Evolutionary conservation across 2,797 vertebrate genomes (phyloP).

Genomic region (Arrhamphus sclerolepis): DNA sequence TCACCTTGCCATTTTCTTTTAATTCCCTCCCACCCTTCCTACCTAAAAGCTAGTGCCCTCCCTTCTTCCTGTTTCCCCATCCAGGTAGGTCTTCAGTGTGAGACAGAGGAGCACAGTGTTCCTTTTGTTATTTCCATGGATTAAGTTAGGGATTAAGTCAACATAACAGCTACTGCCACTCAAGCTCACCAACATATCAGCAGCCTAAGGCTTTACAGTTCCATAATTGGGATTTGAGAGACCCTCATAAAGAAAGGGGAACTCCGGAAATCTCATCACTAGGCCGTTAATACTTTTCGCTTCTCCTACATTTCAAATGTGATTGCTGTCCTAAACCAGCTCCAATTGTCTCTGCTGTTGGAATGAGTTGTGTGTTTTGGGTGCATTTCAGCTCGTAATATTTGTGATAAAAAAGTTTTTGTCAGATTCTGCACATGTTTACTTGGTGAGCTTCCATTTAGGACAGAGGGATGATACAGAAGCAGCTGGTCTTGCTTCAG

Average conservation of each 20-base stretch:
- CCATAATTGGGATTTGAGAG: constrained; percentile 48
- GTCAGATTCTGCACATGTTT: constrained; percentile 44
- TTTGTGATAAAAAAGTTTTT: constrained; percentile 13
- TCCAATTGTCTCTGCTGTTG: no score
- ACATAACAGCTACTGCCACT: constrained; percentile 61
- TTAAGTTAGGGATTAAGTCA: constrained; percentile 58
- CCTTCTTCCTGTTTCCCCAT: constrained; percentile 26
- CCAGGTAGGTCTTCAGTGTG: constrained; percentile 64
- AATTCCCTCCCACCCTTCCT: constrained; percentile 11
- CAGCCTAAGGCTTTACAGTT: constrained; percentile 47
- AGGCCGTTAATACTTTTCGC: constrained; percentile 14
- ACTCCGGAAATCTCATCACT: constrained; percentile 23
- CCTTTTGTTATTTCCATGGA: constrained; percentile 68
- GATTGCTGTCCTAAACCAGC: no score
- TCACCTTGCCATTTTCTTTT: background rate
- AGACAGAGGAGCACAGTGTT: constrained; percentile 70
- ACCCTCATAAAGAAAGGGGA: constrained; percentile 29
- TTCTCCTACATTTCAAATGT: background rate
- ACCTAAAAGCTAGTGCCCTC: background rate
- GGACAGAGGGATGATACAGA: constrained; percentile 47
- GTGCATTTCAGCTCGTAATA: constrained; percentile 1
- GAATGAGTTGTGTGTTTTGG: constrained; percentile 1
- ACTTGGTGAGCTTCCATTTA: constrained; percentile 31
- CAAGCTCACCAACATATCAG: constrained; percentile 52
- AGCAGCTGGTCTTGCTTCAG: constrained; percentile 62